Evolutionary conservation across 30 jellyfish, hydroid and myxozoan species (phyloP).

Genomic region (Haliclystus octoradiatus): DNA sequence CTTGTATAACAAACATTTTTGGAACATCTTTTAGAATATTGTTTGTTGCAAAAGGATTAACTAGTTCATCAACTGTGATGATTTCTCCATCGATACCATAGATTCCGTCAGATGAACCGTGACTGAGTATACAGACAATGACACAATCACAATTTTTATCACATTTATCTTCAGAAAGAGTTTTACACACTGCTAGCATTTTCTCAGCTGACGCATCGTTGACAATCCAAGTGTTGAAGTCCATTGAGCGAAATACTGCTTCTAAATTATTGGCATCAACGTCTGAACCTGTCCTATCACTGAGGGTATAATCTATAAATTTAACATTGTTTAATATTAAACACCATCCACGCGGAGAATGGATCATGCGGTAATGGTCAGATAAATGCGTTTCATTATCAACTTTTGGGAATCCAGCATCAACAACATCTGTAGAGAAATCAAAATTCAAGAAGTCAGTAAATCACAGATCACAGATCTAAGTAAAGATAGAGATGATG

Average conservation of each 20-base stretch:
- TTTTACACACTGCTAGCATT: slow-evolving; percentile 24
- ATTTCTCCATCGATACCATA: slow-evolving; percentile 65
- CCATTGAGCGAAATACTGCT: slow-evolving; percentile 29
- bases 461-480: too few relatives aligned
- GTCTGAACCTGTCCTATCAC: slow-evolving; percentile 57
- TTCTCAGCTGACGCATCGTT: slow-evolving; percentile 37
- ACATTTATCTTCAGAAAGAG: slow-evolving; percentile 16
- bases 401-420: slow-evolving; percentile 6
- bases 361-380: slow-evolving; percentile 37
- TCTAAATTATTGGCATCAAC: slow-evolving; percentile 46
- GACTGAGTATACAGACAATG: slow-evolving; percentile 62
- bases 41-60: slow-evolving; percentile 28
- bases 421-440: slow-evolving; percentile 27
- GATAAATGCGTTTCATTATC: slow-evolving; percentile 1
- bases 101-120: slow-evolving; percentile 52
- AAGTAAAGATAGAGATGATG: too few relatives aligned
- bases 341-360: slow-evolving; percentile 60
- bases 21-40: slow-evolving; percentile 40
- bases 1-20: slow-evolving; percentile 68
- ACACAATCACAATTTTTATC: slow-evolving; percentile 42
- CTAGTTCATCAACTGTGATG: slow-evolving; percentile 37
- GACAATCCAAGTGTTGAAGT: slow-evolving; percentile 35
- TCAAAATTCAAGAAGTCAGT: too few relatives aligned
- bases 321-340: slow-evolving; percentile 50
- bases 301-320: slow-evolving; percentile 24